Conservation (phyloP, 1,140 invertebrate species). For the Drosophila watanabei region DNA sequence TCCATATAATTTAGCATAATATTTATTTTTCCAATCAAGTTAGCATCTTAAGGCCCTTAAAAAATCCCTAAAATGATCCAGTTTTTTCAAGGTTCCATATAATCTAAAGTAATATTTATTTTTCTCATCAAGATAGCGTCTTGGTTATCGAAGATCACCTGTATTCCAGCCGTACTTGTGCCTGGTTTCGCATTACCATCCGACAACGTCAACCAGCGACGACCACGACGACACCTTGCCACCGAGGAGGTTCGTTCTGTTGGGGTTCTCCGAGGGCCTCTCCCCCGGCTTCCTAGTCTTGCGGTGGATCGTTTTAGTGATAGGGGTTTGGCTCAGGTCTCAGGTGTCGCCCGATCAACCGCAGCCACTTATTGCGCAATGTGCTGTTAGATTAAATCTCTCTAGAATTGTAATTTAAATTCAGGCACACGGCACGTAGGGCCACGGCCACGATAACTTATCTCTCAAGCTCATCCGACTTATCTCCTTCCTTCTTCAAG, state of each 20-base stretch:
- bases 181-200: conserved; percentile 31
- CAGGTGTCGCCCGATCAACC: conserved; percentile 40
- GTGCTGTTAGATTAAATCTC: conserved; percentile 43
- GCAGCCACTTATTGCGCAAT: conserved; percentile 44
- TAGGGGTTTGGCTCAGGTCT: conserved; percentile 1
- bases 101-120: not conserved
- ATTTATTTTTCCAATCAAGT: too few relatives aligned
- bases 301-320: conserved; percentile 37
- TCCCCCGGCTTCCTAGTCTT: conserved; percentile 39
- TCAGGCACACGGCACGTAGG: conserved; percentile 32
- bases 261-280: conserved; percentile 9
- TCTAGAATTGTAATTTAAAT: conserved; percentile 46
- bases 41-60: too few relatives aligned
- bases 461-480: conserved; percentile 37
- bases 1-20: too few relatives aligned
- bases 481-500: conserved; percentile 23
- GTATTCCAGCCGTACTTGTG: conserved; percentile 12
- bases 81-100: not conserved
- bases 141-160: conserved; percentile 5
- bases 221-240: conserved; percentile 27
- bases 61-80: not conserved
- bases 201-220: conserved; percentile 24
- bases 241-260: conserved; percentile 8
- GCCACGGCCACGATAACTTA: conserved; percentile 36
- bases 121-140: not conserved